phyloP scores from a whole-genome alignment of 2,888 invertebrate genomes.

The Drosophila emarginata region DNA sequence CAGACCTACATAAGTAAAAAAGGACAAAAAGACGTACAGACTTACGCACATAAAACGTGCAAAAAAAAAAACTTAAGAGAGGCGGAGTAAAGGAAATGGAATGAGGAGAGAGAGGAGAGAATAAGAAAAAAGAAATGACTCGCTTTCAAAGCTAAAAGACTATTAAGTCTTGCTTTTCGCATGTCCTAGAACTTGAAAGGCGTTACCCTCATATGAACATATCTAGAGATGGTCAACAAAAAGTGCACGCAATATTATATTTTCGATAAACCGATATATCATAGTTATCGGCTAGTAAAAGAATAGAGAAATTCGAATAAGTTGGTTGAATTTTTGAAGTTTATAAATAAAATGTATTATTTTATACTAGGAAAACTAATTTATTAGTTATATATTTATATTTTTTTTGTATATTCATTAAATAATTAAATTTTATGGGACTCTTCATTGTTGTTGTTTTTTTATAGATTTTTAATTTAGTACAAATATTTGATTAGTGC shows the following conservation, averaged over 20 bases:
- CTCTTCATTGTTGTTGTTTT: too few relatives aligned
- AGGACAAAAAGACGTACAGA: background rate
- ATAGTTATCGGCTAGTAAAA: too few relatives aligned
- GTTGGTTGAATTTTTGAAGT: too few relatives aligned
- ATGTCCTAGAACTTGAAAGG: background rate
- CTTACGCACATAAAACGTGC: slow-evolving; percentile 21
- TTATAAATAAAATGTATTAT: too few relatives aligned
- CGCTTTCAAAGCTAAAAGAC: slow-evolving; percentile 35
- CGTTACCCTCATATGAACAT: slow-evolving; percentile 3
- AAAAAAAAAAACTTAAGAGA: background rate
- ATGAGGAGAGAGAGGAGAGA: background rate
- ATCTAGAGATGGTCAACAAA: background rate
- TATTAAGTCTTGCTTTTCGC: slow-evolving; percentile 30
- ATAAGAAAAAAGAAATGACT: background rate
- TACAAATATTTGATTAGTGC: too few relatives aligned
- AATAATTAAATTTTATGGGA: too few relatives aligned
- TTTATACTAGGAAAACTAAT: too few relatives aligned
- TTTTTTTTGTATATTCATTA: too few relatives aligned
- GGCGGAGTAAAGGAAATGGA: background rate
- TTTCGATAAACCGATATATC: background rate
- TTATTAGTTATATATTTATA: too few relatives aligned
- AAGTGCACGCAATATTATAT: too few relatives aligned
- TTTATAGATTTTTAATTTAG: too few relatives aligned
- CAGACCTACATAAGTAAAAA: slow-evolving; percentile 23
- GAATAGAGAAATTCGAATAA: too few relatives aligned